Evolutionary conservation across 37 sponge, comb jelly and placozoan genomes (phyloP).

Genomic region (Spongia lamella): DNA sequence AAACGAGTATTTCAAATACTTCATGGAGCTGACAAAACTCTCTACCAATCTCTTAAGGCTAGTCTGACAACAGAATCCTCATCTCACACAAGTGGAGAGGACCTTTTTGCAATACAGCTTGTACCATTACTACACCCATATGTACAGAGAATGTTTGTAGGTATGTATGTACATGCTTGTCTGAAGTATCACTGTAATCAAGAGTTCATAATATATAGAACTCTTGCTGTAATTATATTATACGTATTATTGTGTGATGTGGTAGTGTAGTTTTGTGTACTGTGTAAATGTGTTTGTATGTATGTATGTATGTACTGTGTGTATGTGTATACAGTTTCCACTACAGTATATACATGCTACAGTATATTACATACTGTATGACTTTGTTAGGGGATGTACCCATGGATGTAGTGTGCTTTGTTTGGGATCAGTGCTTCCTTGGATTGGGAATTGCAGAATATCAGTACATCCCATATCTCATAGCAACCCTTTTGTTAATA

Average conservation of each 20-base stretch:
- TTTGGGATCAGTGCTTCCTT: slow-evolving; percentile 54
- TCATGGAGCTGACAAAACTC: slow-evolving; percentile 2
- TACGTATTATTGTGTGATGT: too few species aligned
- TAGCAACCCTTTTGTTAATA: slow-evolving; percentile 18
- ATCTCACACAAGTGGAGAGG: neutral
- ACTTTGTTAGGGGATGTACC: slow-evolving; percentile 28
- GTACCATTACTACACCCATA: neutral
- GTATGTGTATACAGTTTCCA: slow-evolving; percentile 15
- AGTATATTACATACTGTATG: neutral
- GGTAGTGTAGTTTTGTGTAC: slow-evolving; percentile 2
- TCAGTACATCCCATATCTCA: slow-evolving; percentile 39
- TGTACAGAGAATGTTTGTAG: slow-evolving; percentile 42
- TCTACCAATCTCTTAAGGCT: slow-evolving; percentile 3
- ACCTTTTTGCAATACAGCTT: too few species aligned
- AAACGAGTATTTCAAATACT: slow-evolving; percentile 18
- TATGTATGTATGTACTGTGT: slow-evolving; percentile 21
- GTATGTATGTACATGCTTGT: slow-evolving; percentile 1
- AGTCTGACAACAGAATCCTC: neutral
- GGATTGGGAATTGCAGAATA: slow-evolving; percentile 25
- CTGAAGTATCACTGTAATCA: too few species aligned
- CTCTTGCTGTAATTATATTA: too few species aligned
- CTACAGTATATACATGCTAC: neutral
- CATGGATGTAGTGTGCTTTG: slow-evolving; percentile 29
- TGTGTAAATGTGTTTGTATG: slow-evolving; percentile 26
- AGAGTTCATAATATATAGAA: too few species aligned